These are phyloP conservation scores for Merodon equestris DNA, from an alignment of 2,888 invertebrate genomes.

Conservation along the genomic window DNA sequence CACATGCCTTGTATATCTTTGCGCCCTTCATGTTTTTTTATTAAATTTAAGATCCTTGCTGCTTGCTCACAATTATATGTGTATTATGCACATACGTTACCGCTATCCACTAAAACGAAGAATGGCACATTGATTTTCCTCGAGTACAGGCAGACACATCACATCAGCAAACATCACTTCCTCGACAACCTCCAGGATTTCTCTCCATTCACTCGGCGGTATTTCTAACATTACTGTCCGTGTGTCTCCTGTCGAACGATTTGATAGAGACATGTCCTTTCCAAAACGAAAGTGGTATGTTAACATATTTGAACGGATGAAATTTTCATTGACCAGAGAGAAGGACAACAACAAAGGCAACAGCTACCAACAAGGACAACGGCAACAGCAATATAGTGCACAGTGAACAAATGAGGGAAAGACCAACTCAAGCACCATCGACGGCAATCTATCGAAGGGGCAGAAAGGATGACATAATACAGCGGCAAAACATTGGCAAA, in stretches of 20 bases:
- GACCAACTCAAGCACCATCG: slow-evolving; percentile 30
- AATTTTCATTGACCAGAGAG: slow-evolving; percentile 52
- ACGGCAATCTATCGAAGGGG: slow-evolving; percentile 20
- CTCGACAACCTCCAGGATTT: background rate
- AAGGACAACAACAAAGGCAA: slow-evolving; percentile 15
- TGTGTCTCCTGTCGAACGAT: background rate
- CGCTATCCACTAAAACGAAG: slow-evolving; percentile 17
- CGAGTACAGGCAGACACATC: slow-evolving; percentile 22
- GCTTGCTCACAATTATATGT: slow-evolving; percentile 18
- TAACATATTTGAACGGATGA: slow-evolving; percentile 49
- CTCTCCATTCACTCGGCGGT: no score
- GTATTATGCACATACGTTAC: slow-evolving; percentile 18
- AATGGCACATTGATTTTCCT: slow-evolving; percentile 52
- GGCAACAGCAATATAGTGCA: slow-evolving; percentile 1
- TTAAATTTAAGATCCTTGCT: slow-evolving; percentile 43
- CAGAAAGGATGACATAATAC: slow-evolving; percentile 26
- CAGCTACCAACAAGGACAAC: background rate
- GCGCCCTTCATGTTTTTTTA: slow-evolving; percentile 26
- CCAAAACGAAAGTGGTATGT: slow-evolving; percentile 48
- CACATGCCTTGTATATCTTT: background rate
- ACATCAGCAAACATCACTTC: slow-evolving; percentile 32
- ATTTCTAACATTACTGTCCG: background rate
- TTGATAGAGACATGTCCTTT: slow-evolving; percentile 30
- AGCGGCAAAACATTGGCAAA: slow-evolving; percentile 43
- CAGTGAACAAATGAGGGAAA: slow-evolving; percentile 35